phyloP scores from a whole-genome alignment of 2,113 vertebrate species.

The Brevimyrus niger region DNA sequence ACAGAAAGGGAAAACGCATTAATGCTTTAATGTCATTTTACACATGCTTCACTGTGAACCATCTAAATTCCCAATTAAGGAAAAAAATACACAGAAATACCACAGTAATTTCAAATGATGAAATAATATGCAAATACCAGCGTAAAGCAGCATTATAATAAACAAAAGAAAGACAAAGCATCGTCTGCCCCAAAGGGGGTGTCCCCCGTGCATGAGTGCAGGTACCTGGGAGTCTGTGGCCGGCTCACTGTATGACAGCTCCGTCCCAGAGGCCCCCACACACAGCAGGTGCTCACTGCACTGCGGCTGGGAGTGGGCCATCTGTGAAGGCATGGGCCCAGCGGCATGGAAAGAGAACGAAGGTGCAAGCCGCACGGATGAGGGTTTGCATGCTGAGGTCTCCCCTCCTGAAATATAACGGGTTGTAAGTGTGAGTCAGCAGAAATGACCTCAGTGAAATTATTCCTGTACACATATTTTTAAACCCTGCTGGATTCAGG shows the following conservation, averaged over 20 bases:
- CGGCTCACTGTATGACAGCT: slow-evolving; percentile 87
- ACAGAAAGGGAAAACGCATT: not conserved
- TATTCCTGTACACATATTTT: slow-evolving; percentile 1
- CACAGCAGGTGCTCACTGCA: slow-evolving; percentile 98
- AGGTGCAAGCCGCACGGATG: slow-evolving; percentile 98
- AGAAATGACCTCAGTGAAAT: not conserved
- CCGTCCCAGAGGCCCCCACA: slow-evolving; percentile 93
- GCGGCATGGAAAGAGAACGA: slow-evolving; percentile 99
- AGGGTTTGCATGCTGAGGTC: slow-evolving; percentile 99
- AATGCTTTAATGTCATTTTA: not conserved
- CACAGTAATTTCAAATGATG: not conserved
- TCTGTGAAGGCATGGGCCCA: slow-evolving; percentile 99
- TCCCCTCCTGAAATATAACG: slow-evolving; percentile 84
- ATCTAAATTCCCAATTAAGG: not conserved
- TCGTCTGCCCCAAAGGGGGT: not conserved
- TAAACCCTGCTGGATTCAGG: not conserved
- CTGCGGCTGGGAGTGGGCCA: slow-evolving; percentile 99
- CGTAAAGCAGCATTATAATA: slow-evolving; percentile 2
- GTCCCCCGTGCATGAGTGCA: not conserved
- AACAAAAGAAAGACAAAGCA: not conserved
- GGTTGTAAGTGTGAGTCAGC: not conserved
- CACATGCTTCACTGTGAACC: not conserved
- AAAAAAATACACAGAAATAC: not conserved
- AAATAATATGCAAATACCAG: not conserved
- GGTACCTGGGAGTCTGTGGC: slow-evolving; percentile 75